Evolutionary conservation across 2,797 vertebrate genomes (phyloP).

Genomic region (Rhynchonycteris naso): DNA sequence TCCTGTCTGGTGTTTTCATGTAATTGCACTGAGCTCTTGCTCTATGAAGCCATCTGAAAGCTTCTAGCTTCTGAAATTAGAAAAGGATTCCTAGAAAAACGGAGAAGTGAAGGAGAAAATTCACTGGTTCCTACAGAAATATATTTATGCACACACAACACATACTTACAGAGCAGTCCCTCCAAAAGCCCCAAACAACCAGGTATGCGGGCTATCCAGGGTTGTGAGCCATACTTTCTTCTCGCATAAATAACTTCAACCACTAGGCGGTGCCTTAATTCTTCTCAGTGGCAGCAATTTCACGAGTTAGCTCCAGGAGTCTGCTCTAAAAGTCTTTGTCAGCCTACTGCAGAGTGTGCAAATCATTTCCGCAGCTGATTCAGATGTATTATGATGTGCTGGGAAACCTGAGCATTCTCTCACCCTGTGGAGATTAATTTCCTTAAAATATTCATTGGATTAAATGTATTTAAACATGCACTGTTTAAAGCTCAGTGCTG

Average conservation of each 20-base stretch:
- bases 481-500: conserved; percentile 70
- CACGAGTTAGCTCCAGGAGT: background rate
- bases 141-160: background rate
- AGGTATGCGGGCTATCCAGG: no score
- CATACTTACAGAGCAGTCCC: background rate
- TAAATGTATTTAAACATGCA: conserved; percentile 74
- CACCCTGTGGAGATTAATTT: conserved; percentile 74
- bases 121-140: background rate
- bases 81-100: background rate
- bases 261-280: conserved; percentile 80
- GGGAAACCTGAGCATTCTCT: conserved; percentile 57
- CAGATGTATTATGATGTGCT: conserved; percentile 58
- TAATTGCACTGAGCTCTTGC: background rate
- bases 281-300: conserved; percentile 34
- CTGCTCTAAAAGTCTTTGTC: conserved; percentile 28
- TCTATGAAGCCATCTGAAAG: background rate
- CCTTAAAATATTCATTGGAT: conserved; percentile 76
- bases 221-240: background rate
- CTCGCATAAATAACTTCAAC: background rate
- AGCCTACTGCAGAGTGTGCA: conserved; percentile 31
- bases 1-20: background rate
- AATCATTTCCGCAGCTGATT: conserved; percentile 65
- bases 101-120: background rate
- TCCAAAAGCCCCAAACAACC: background rate
- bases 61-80: background rate